phyloP scores from a whole-genome alignment of 2,888 invertebrate genomes.

The Hermodice carunculata region DNA sequence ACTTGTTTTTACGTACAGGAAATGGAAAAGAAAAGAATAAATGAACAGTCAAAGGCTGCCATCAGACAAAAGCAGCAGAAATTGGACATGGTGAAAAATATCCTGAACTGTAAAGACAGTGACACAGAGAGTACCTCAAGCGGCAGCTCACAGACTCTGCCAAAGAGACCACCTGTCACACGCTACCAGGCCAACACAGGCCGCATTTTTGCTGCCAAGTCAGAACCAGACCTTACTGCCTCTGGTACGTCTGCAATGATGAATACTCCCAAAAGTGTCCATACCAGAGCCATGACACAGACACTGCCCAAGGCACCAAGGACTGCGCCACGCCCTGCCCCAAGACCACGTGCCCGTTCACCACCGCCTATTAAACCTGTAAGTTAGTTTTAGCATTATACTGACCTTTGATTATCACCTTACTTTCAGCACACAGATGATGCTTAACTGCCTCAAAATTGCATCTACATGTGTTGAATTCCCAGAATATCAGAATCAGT shows the following conservation, averaged over 20 bases:
- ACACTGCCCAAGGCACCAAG: neutral
- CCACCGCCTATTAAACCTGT: constrained; percentile 45
- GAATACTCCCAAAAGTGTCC: neutral
- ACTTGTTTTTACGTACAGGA: constrained; percentile 50
- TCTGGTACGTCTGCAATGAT: neutral
- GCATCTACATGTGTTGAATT: too few relatives aligned
- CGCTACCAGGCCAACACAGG: constrained; percentile 29
- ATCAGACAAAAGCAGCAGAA: constrained; percentile 61
- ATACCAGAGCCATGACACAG: neutral
- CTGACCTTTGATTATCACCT: too few relatives aligned
- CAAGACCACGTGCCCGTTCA: constrained; percentile 21
- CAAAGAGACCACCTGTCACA: constrained; percentile 42
- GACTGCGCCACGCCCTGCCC: constrained; percentile 14
- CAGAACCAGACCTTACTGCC: constrained; percentile 53
- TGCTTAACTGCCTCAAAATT: too few relatives aligned
- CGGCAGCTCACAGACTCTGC: neutral
- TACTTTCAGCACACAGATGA: too few relatives aligned
- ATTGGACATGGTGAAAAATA: constrained; percentile 59
- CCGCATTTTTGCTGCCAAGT: constrained; percentile 46
- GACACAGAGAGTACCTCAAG: constrained; percentile 14
- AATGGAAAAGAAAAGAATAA: constrained; percentile 54
- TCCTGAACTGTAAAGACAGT: constrained; percentile 50
- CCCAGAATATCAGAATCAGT: too few relatives aligned
- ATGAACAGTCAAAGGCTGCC: constrained; percentile 51
- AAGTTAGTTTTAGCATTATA: neutral